Conservation (phyloP, 2,888 invertebrate species). For the Rhabditoides inermis region DNA sequence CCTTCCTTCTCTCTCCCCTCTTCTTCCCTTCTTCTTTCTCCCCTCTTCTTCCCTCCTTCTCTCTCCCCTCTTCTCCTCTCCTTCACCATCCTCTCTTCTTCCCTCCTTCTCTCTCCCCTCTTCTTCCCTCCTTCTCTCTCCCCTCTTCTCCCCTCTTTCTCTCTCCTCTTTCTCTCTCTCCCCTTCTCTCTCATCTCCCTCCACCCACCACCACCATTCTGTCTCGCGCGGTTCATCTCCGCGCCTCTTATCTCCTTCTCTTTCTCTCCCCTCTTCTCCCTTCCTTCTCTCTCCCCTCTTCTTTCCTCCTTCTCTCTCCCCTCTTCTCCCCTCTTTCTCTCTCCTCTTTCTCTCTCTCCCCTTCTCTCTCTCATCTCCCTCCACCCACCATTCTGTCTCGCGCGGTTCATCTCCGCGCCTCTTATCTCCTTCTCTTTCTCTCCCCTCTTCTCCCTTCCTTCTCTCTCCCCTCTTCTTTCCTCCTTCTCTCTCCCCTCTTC, state of each 20-base stretch:
- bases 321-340: not conserved
- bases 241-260: not conserved
- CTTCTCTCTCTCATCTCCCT: not conserved
- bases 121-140: not conserved
- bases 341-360: not conserved
- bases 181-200: not conserved
- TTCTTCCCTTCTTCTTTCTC: not conserved
- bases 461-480: not conserved
- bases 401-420: not conserved
- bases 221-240: not conserved
- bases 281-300: not conserved
- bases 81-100: not conserved
- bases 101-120: not conserved
- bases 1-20: not conserved
- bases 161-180: not conserved
- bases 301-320: not conserved
- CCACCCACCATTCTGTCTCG: not conserved
- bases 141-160: not conserved
- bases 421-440: constrained; percentile 3
- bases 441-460: not conserved
- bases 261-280: not conserved
- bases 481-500: not conserved
- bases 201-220: not conserved
- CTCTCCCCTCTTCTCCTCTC: not conserved
- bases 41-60: not conserved